These are phyloP conservation scores for Phymorhynchus buccinoides DNA, from an alignment of 1,140 invertebrate genomes.

Conservation along the genomic window DNA sequence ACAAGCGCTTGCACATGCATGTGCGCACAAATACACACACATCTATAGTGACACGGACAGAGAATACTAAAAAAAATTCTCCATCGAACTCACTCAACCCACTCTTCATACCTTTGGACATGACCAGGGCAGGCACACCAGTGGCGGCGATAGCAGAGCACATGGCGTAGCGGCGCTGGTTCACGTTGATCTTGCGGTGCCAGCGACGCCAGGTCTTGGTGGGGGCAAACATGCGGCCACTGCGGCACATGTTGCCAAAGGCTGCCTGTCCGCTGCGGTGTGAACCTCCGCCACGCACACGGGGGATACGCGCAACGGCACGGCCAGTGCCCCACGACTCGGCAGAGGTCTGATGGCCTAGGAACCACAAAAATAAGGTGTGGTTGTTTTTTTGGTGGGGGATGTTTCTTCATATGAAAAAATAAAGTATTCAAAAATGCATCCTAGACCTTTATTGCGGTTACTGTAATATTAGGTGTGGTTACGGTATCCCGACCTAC, in stretches of 20 bases:
- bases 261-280: conserved; percentile 99
- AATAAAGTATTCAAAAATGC: too few species aligned
- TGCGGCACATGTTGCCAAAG: conserved; percentile 99
- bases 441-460: too few species aligned
- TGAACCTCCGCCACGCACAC: conserved; percentile 91
- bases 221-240: conserved; percentile 99
- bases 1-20: too few species aligned
- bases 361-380: not conserved
- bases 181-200: conserved; percentile 97
- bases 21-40: too few species aligned
- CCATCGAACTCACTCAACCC: too few species aligned
- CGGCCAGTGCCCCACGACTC: not conserved
- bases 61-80: too few species aligned
- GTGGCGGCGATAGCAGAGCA: conserved; percentile 97
- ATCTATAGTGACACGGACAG: too few species aligned
- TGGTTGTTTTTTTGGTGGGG: not conserved
- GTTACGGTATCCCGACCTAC: too few species aligned
- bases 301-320: not conserved
- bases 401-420: too few species aligned
- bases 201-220: conserved; percentile 98
- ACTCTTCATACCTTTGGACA: conserved; percentile 95
- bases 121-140: conserved; percentile 95
- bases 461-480: too few species aligned
- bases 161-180: conserved; percentile 95
- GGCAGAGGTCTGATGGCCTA: not conserved